Evolutionary conservation across 2,113 vertebrate genomes (phyloP), one percentile per base, ranked within the genome.

Genomic region (Barbus barbus): DNA sequence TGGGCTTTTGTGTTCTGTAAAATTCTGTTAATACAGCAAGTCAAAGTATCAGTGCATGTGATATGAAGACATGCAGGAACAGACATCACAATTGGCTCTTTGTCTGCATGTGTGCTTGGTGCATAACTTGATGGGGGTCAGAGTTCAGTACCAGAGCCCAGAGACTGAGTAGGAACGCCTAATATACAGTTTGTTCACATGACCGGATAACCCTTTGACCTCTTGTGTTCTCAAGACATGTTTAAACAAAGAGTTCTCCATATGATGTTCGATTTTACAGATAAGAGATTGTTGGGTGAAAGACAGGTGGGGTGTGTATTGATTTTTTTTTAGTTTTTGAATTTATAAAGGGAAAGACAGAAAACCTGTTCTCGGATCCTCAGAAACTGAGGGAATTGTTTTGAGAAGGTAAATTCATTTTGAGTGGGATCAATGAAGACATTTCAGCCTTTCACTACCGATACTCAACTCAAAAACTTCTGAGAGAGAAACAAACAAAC

Each of bases 101-200:
- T 84, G 83, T 87, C 31, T 24, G 24, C 46, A 83, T 67, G 72
- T 60, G 69, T 18, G 4, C 9, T 67, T 80, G 58, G 65, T 58
- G 24, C 65, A 77, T 61, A 9, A 26, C 26, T 48, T 82, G 11
- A 48, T 63, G 24, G 26, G n/a, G 26, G 9, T 46, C 73, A 67
- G 26, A 75, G 33, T 74, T 74, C 36, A 46, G 5, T 46, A 48
- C n/a, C 9, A 56, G 31, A 56, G 31, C 60, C n/a, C 9, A 56
- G 31, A 56, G 31, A 8, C 36, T 12, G 12, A 31, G 26, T 7
- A 65, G 14, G 61, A 9, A 65, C 1, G 26, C 60, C 60, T 13
- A 63, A 16, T 26, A 61, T 61, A 72, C 31, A 18, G 18, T 31
- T 53, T 33, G 22, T 28, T 48, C 46, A 48, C 14, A 48, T n/a